Percentiles rank a stretch among this genome's conserved stretches.
Evolutionary conservation across 2,888 invertebrate genomes (phyloP).

Genomic region (Macrosiphum euphorbiae): DNA sequence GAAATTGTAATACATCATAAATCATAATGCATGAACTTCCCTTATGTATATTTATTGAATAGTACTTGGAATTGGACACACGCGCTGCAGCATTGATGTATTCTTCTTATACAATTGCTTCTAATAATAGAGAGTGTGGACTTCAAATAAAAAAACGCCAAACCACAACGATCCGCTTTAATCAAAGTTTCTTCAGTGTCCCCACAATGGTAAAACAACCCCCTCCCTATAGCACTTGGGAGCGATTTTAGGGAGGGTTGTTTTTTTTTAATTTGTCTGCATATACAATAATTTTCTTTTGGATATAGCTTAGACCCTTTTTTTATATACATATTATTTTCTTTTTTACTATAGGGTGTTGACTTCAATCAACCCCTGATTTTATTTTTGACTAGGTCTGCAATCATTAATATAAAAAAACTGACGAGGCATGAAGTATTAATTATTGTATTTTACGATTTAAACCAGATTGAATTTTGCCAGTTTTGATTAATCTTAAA

Average conservation of each 20-base stretch:
- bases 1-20: not conserved
- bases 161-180: constrained; percentile 59
- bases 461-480: constrained; percentile 38
- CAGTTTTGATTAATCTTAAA: constrained; percentile 49
- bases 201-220: constrained; percentile 41
- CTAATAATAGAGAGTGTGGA: constrained; percentile 50
- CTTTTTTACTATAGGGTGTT: constrained; percentile 63
- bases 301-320: constrained; percentile 39
- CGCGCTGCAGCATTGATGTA: constrained; percentile 25
- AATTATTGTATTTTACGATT: constrained; percentile 55
- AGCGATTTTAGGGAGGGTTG: constrained; percentile 47
- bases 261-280: constrained; percentile 57
- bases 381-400: constrained; percentile 35
- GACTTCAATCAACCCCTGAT: constrained; percentile 62
- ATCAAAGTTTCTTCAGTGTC: constrained; percentile 61
- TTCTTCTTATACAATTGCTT: constrained; percentile 56
- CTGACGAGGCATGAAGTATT: constrained; percentile 43
- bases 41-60: constrained; percentile 29
- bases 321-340: constrained; percentile 37
- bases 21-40: constrained; percentile 27
- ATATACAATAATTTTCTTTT: constrained; percentile 59
- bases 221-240: constrained; percentile 38
- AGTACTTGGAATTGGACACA: constrained; percentile 46
- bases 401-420: constrained; percentile 50
- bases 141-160: constrained; percentile 34